Percentiles rank a stretch among this genome's conserved stretches.
Conservation (phyloP, 2,797 vertebrate species). For the Eleutherodactylus coqui region DNA sequence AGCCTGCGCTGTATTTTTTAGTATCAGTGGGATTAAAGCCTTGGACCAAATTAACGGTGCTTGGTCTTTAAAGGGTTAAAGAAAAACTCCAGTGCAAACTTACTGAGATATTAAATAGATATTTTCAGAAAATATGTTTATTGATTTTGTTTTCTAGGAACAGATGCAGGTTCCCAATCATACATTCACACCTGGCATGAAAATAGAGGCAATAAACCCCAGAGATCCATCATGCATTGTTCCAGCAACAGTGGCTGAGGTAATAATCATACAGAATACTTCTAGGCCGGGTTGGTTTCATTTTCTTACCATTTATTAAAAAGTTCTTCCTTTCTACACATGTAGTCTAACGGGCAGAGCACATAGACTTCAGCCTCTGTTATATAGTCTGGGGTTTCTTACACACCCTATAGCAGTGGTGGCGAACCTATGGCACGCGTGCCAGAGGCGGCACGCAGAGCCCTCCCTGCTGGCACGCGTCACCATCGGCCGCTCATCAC, state of each 20-base stretch:
- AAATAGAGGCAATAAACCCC: constrained; percentile 93
- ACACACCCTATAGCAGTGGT: no score
- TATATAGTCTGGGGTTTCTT: background rate
- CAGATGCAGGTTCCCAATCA: constrained; percentile 83
- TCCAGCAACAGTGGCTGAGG: constrained; percentile 93
- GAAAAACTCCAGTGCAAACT: background rate
- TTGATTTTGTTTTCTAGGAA: constrained; percentile 79
- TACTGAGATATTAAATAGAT: background rate
- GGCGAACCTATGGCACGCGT: no score
- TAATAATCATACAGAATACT: no score
- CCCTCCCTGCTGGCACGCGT: no score
- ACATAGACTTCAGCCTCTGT: background rate
- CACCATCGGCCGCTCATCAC: no score
- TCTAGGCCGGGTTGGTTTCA: background rate
- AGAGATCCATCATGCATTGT: constrained; percentile 89
- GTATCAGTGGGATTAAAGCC: no score
- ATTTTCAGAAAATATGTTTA: background rate
- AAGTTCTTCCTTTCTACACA: no score
- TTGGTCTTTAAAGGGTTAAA: background rate
- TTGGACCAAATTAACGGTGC: no score
- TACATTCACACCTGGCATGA: constrained; percentile 91
- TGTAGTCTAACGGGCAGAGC: no score
- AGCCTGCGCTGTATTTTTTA: no score
- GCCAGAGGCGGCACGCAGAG: no score
- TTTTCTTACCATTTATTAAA: no score